Conservation (phyloP, 2,888 invertebrate species). For the Cephus sareptanus region DNA sequence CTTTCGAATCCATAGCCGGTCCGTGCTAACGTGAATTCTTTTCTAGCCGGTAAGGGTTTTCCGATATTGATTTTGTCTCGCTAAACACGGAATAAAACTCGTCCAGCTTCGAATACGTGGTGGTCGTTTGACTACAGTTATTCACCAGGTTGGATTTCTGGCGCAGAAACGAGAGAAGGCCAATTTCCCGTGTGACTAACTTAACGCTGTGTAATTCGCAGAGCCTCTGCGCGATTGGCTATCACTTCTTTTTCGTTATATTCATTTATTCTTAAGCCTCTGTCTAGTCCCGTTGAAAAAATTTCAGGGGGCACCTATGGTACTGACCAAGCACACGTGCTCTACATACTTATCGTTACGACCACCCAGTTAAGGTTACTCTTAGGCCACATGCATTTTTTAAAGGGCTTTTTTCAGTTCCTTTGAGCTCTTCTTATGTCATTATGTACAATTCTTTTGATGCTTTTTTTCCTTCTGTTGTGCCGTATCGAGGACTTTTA, state of each 20-base stretch:
- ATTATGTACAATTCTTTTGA: not conserved
- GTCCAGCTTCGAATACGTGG: not conserved
- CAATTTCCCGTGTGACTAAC: not conserved
- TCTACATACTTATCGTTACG: not conserved
- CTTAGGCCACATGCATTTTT: not conserved
- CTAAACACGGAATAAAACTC: slow-evolving; percentile 3
- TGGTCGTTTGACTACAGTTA: not conserved
- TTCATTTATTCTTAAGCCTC: not conserved
- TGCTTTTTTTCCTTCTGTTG: not conserved
- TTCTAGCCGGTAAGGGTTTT: slow-evolving; percentile 15
- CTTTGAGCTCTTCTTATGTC: not conserved
- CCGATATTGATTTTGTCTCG: slow-evolving; percentile 14
- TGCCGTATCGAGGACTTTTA: too few relatives aligned
- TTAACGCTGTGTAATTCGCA: not conserved
- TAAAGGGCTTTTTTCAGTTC: not conserved
- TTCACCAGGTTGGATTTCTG: not conserved
- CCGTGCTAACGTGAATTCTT: slow-evolving; percentile 3
- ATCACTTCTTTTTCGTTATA: not conserved
- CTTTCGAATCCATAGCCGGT: not conserved
- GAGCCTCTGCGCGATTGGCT: not conserved
- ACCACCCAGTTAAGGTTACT: not conserved
- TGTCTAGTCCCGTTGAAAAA: not conserved
- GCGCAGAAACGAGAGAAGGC: not conserved
- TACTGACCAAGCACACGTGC: not conserved
- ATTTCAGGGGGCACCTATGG: not conserved